A percentile compares a stretch with the other conserved stretches of the same genome.
These are phyloP conservation scores for Quiscalus mexicanus DNA, from an alignment of 2,113 vertebrate genomes.

Conservation along the genomic window DNA sequence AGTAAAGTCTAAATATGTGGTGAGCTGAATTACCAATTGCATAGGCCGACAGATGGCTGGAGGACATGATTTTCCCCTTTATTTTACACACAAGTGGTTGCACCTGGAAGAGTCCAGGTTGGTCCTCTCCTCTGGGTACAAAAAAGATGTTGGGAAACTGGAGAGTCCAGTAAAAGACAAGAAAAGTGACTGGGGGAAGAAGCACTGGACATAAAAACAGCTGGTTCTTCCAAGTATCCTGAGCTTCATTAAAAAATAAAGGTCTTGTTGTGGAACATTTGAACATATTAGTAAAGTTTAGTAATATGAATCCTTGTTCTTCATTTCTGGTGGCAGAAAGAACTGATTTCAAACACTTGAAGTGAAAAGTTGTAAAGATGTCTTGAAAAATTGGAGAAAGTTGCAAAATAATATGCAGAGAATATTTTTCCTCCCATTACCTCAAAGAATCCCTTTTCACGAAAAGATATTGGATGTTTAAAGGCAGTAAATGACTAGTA, in stretches of 20 bases:
- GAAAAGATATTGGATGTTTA: not conserved
- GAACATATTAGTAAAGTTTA: not conserved
- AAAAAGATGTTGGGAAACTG: not conserved
- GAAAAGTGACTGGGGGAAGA: not conserved
- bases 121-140: not conserved
- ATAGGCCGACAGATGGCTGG: not conserved
- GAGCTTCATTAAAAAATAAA: not conserved
- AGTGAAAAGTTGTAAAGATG: not conserved
- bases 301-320: not conserved
- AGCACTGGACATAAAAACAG: not conserved
- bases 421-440: not conserved
- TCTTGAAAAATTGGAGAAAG: not conserved
- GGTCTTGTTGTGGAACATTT: not conserved
- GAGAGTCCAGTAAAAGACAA: not conserved
- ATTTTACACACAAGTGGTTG: not conserved
- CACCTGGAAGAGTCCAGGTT: not conserved
- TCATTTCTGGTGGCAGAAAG: not conserved
- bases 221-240: not conserved
- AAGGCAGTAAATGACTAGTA: not conserved
- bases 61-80: not conserved
- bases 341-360: not conserved
- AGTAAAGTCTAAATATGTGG: not conserved
- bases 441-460: not conserved
- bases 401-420: not conserved
- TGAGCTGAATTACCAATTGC: not conserved